These are phyloP conservation scores for Chinchilla lanigera DNA, from an alignment of 2,113 vertebrate genomes.

Conservation along the genomic window DNA sequence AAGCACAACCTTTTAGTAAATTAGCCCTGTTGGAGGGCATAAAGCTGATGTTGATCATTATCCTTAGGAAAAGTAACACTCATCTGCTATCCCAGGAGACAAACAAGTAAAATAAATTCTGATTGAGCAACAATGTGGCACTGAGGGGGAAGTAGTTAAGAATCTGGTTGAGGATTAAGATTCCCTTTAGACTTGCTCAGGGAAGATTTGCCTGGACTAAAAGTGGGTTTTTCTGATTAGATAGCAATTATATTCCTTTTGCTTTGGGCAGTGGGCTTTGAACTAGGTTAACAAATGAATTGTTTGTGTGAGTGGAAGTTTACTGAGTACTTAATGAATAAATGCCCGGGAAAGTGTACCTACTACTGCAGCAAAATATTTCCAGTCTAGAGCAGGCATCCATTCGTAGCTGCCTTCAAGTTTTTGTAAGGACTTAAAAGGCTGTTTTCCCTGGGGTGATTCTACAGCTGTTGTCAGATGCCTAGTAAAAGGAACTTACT, in stretches of 20 bases:
- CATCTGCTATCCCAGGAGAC: not conserved
- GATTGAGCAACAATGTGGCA: not conserved
- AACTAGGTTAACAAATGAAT: conserved; percentile 38
- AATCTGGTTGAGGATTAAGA: conserved; percentile 28
- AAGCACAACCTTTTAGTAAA: conserved; percentile 1
- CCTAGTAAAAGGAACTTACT: not conserved
- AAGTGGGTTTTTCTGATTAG: not conserved
- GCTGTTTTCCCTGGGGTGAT: not conserved
- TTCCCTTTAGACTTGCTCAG: not conserved
- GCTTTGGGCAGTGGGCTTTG: not conserved
- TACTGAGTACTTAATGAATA: conserved; percentile 14
- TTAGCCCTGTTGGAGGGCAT: not conserved
- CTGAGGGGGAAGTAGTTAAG: not conserved
- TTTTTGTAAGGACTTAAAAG: not conserved
- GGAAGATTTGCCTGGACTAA: conserved; percentile 9
- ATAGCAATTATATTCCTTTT: conserved; percentile 4
- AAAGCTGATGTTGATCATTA: not conserved
- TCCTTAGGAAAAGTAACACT: conserved; percentile 32
- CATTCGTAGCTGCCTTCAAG: not conserved
- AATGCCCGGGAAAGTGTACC: not conserved
- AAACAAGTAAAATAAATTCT: conserved; percentile 41
- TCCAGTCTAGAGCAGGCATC: not conserved
- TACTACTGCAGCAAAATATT: not conserved
- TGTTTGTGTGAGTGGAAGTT: not conserved
- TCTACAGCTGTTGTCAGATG: not conserved